phyloP scores from a whole-genome alignment of 2,113 vertebrate genomes.

The Eleginops maclovinus region DNA sequence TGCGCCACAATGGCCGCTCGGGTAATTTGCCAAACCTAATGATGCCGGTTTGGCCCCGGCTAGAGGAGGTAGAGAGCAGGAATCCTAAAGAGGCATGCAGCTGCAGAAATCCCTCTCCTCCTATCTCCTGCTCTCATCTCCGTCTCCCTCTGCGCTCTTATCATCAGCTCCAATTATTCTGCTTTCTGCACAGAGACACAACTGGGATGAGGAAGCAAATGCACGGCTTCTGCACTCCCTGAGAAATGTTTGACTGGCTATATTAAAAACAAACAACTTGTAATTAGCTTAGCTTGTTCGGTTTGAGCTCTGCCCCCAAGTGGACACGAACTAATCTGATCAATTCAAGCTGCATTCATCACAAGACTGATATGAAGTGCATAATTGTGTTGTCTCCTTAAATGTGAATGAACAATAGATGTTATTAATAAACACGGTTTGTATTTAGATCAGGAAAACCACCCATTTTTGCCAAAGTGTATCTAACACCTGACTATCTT shows the following conservation, averaged over 20 bases:
- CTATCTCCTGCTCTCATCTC: slow-evolving; percentile 40
- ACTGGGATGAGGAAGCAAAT: background rate
- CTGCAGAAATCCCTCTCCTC: slow-evolving; percentile 67
- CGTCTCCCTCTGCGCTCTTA: slow-evolving; percentile 22
- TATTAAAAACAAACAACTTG: too few species aligned
- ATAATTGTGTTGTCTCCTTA: background rate
- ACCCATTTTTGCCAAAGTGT: too few species aligned
- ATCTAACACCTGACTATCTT: too few species aligned
- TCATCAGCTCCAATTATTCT: slow-evolving; percentile 27
- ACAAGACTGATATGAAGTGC: too few species aligned
- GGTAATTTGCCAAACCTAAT: slow-evolving; percentile 87
- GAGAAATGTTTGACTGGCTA: too few species aligned
- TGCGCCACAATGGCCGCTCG: slow-evolving; percentile 78
- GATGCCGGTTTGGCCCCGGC: slow-evolving; percentile 82
- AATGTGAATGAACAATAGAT: too few species aligned
- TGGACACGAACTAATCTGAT: too few species aligned
- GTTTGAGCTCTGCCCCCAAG: too few species aligned
- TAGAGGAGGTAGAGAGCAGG: slow-evolving; percentile 80
- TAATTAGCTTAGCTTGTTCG: too few species aligned
- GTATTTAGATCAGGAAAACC: too few species aligned
- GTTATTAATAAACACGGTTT: too few species aligned
- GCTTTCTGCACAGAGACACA: slow-evolving; percentile 13
- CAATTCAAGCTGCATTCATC: too few species aligned
- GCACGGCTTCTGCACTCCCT: slow-evolving; percentile 7
- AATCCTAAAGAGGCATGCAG: slow-evolving; percentile 88